Evolutionary conservation across 1,140 invertebrate genomes (phyloP), one percentile per base, ranked within the genome.

Genomic region (Heliconius hewitsoni): DNA sequence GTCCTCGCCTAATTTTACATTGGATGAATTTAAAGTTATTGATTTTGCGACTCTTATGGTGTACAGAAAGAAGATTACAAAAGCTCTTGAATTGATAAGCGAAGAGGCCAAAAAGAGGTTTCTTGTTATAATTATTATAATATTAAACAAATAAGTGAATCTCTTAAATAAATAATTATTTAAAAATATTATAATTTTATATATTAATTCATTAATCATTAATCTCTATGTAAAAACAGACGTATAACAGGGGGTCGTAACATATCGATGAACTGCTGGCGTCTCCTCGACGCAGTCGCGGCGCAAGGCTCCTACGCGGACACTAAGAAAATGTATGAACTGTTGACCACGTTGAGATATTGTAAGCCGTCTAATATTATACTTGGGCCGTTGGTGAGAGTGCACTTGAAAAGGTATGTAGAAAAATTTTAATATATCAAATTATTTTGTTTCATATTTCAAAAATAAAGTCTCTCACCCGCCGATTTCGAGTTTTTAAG

Each of bases 1-100:
- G 39, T 77, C 87, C 0, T 83, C 90, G 18, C 87, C 92, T 1
- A 86, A 93, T 52, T 96, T 96, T 86, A 86, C 75, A 0, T 85
- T 96, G 13, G 96, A 96, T 83, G 93, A 93, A 70, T 95, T 88
- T 79, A 96, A 96, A 89, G 88, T 96, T 13, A 87, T 96, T 9
- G 92, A 95, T 83, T 95, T 95, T 74, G 95, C 95, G 0, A 95
- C 89, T 1, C 85, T 95, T 1, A 91, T 96, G 82, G 92, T 96
- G 1, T 92, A 94, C 42, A 86, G 94, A 46, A 88, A 92, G 74
- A 90, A 93, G 78, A 87, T 95, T 23, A 82, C 94, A 2, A 87
- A 92, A 52, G 96, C 95, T 3, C 85, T 95, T 2, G 78, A 92
- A 16, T 81, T 96, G 76, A 92, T 96, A 55, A 85, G 88, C 11